These are phyloP conservation scores for Podarcis siculus DNA, from an alignment of 2,797 vertebrate genomes.

Conservation along the genomic window DNA sequence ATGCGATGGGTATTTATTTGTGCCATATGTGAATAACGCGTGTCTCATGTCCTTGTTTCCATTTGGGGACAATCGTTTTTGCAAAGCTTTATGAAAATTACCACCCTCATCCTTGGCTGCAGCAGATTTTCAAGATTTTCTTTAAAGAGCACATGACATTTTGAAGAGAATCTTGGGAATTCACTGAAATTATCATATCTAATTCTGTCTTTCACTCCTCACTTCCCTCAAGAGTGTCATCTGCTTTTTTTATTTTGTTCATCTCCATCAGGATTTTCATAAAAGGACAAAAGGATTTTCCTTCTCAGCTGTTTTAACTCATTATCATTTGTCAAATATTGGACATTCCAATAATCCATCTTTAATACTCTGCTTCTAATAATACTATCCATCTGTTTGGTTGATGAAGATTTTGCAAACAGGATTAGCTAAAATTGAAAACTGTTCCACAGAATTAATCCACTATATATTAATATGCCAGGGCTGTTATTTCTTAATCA, in stretches of 20 bases:
- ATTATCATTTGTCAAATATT: neutral
- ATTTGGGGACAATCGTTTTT: neutral
- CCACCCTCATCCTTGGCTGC: fast-evolving
- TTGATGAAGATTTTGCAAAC: conserved; percentile 14
- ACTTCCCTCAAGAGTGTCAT: neutral
- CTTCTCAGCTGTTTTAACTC: neutral
- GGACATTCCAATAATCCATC: neutral
- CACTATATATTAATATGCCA: neutral
- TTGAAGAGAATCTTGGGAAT: neutral
- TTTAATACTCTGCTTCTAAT: neutral
- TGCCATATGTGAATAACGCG: too few relatives aligned
- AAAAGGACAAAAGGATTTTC: conserved; percentile 11
- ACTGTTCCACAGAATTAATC: neutral
- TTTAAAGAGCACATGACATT: neutral
- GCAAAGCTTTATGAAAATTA: neutral
- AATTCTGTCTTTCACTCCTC: neutral
- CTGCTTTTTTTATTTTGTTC: neutral
- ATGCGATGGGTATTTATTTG: neutral
- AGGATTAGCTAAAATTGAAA: conserved; percentile 7
- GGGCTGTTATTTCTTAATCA: neutral
- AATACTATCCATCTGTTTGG: conserved; percentile 6
- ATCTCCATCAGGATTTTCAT: neutral
- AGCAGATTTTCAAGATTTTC: conserved; percentile 3
- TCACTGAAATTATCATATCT: neutral
- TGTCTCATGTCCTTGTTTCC: neutral